Conservation (phyloP, 2,113 vertebrate species). For the Rhegmatorhina hoffmannsi region DNA sequence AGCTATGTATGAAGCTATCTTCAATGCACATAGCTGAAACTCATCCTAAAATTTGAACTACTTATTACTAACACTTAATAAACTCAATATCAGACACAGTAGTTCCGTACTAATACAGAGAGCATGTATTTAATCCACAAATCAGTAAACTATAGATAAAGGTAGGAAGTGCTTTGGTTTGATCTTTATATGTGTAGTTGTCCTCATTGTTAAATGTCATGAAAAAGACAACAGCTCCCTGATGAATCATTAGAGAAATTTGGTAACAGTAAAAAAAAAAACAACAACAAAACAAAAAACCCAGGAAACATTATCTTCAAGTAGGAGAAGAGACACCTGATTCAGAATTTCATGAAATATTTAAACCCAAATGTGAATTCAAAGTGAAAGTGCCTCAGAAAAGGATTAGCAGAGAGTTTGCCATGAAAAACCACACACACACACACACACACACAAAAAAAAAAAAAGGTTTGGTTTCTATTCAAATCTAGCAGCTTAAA, state of each 20-base stretch:
- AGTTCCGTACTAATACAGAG: not conserved
- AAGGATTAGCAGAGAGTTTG: not conserved
- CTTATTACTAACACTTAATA: not conserved
- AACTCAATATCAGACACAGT: not conserved
- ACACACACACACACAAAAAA: not conserved
- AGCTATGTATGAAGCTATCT: not conserved
- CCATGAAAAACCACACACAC: not conserved
- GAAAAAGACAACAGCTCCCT: not conserved
- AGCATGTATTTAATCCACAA: not conserved
- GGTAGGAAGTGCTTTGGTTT: not conserved
- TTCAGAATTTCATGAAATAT: not conserved
- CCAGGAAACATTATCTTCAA: not conserved
- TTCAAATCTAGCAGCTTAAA: not conserved
- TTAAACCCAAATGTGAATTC: not conserved
- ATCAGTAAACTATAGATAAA: not conserved
- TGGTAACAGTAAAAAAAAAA: not conserved
- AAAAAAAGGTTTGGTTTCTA: not conserved
- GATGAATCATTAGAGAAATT: not conserved
- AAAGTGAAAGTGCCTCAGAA: not conserved
- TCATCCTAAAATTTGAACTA: not conserved
- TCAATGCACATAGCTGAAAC: not conserved
- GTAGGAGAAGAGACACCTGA: not conserved
- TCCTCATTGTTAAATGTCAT: not conserved
- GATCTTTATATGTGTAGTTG: not conserved
- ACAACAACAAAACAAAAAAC: too few species aligned